Base-by-base conservation (phyloP, 2,888 invertebrate species). In the Salticus scenicus region DNA sequence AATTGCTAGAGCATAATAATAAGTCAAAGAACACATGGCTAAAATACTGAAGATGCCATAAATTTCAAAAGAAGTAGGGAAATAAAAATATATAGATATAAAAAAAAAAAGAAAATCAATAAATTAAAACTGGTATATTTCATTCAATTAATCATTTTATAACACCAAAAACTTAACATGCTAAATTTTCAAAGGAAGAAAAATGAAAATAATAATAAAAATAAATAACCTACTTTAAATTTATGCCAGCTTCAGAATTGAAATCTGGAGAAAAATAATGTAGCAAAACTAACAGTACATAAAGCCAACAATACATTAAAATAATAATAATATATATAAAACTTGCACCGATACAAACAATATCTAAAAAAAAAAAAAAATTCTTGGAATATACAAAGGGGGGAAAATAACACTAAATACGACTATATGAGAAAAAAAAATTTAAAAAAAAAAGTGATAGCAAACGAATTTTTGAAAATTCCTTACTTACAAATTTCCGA, bases 401-500 rank as follows among this genome's bases (percentile, higher is more conserved):
- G n/a, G n/a, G n/a, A n/a, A 8, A 20, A 1, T 17, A 70, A 41
- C 41, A 41, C 27, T 27, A 70, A 37, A 41, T 24, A 69, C 66
- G 17, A 66, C 7, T 31, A 63, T 27, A 10, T 8, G 27, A 31
- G 30, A 66, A 17, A 1, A 57, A 57, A 5, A 57, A 37, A 37
- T 37, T 7, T 10, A 7, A 5, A 57, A n/a, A n/a, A n/a, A n/a
- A n/a, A n/a, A n/a, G n/a, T n/a, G n/a, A n/a, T n/a, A n/a, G n/a
- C n/a, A n/a, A n/a, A n/a, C n/a, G n/a, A n/a, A n/a, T n/a, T n/a
- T n/a, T n/a, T n/a, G n/a, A n/a, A n/a, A n/a, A n/a, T n/a, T n/a
- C n/a, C n/a, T 30, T 66, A 66, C 66, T 31, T n/a, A 66, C n/a
- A 70, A n/a, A 17, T 66, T 27, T 66, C 75, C 75, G 24, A 66